Evolutionary conservation across 2,797 vertebrate genomes (phyloP), one percentile per base, ranked within the genome.

Genomic region (Podarcis lilfordi): DNA sequence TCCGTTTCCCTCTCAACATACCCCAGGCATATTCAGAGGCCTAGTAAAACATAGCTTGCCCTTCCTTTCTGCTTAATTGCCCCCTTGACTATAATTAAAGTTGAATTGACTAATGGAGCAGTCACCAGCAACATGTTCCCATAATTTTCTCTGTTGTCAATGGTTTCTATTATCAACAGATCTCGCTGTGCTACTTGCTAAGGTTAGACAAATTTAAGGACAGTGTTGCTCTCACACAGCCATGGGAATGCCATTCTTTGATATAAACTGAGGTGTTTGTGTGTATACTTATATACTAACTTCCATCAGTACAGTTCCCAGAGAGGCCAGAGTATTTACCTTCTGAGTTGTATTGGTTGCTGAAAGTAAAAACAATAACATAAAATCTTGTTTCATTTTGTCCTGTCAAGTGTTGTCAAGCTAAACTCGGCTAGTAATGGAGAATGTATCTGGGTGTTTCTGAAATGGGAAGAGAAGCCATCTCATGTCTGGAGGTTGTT

Each of bases 11-110:
- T 91, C 84, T 59, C 87, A 74, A 74, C 84, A 86, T 89, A 40
- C 19, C 85, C 32, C 90, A 93, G 68, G 71, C 86, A n/a, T 88
- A 90, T 91, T 87, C 90, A 86, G 64, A 81, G 91, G 89, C 88
- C 88, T 94, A 90, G 80, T 94, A 93, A 94, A 95, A 91, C 89
- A 88, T 89, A 74, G 86, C 91, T 80, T 86, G 68, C 37, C 87
- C 91, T 96, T 94, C 92, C 64, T 77, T 92, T 91, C 89, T 91
- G 91, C 89, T 88, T 95, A 92, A 96, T 96, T 94, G 93, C 92
- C 78, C 85, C 92, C 93, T 89, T 88, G 94, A 82, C 84, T 89
- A 88, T 95, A 95, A 95, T 95, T 93, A 93, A 92, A 86, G 87
- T 88, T 79, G 80, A 92, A 91, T 91, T 96, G 92, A 95, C 80